A percentile compares a stretch with the other conserved stretches of the same genome.
phyloP scores from a whole-genome alignment of 1,140 invertebrate genomes.

The Lucilia cuprina region DNA sequence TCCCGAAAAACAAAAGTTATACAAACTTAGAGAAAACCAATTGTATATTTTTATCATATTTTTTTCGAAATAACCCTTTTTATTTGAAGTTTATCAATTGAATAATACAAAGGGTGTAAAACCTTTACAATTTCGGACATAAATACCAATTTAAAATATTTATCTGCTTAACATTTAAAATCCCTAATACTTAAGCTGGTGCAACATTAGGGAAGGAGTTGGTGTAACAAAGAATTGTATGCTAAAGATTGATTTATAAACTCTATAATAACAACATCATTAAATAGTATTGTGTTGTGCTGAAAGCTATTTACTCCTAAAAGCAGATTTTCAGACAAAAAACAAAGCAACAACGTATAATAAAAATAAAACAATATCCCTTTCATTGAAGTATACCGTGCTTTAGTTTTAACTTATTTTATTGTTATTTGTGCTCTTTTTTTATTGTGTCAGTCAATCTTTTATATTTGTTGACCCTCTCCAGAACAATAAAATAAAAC shows the following conservation, averaged over 20 bases:
- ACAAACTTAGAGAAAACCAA: background rate
- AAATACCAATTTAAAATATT: background rate
- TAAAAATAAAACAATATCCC: background rate
- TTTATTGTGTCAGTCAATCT: background rate
- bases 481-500: background rate
- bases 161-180: background rate
- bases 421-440: background rate
- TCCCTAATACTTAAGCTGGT: too few relatives aligned
- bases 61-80: background rate
- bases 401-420: background rate
- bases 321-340: background rate
- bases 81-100: background rate
- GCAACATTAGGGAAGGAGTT: too few relatives aligned
- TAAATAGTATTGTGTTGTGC: background rate
- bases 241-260: background rate
- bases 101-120: background rate
- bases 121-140: background rate
- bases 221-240: too few relatives aligned
- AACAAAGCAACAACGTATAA: background rate
- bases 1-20: too few relatives aligned
- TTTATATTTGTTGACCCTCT: background rate
- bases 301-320: constrained; percentile 10
- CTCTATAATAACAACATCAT: background rate
- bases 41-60: background rate
- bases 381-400: background rate